Base-by-base conservation (phyloP, 2,113 vertebrate species). In the Larimichthys polyactis region DNA sequence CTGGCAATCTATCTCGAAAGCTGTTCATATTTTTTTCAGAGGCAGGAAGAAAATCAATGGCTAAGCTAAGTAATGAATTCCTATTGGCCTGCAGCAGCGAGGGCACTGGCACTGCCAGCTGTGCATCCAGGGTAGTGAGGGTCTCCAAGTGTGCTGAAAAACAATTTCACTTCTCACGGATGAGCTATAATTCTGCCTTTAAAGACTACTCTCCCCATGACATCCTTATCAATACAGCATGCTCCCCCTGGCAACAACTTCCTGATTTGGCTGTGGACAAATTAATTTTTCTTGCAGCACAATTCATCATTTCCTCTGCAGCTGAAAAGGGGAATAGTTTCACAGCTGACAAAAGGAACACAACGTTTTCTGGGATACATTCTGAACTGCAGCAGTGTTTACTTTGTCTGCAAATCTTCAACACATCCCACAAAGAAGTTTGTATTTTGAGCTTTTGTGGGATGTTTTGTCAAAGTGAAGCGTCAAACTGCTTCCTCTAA, bases 61-160 rank as follows among this genome's bases (percentile, higher is more conserved):
- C 77, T 80, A 57, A 81, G 70, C 83, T 75, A 83, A 87, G 83
- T 91, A 88, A 89, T 89, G 86, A 83, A 85, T 85, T 80, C 82
- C 82, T 80, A 80, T 62, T 78, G 75, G 83, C 86, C 88, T 32
- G 62, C 29, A 66, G 85, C 72, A 58, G 64, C 17, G 22, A 78
- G 58, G 52, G 27, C 52, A 49, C 60, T 76, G 82, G 80, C 80
- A 79, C 81, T 86, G 55, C 85, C 89, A 82, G 87, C 85, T 78
- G 75, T 78, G 83, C 71, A 75, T 73, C 78, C 51, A 60, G 75
- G 64, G 17, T 32, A 85, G 70, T 11, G 43, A 71, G 76, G 51
- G 16, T 80, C 79, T 85, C 79, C 63, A 71, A 71, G 75, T 66
- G 75, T 75, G 79, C 65, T 29, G 68, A 46, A 72, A 88, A 90